Evolutionary conservation across 2,888 invertebrate genomes (phyloP).

Genomic region (Lycocerus yunnanus): DNA sequence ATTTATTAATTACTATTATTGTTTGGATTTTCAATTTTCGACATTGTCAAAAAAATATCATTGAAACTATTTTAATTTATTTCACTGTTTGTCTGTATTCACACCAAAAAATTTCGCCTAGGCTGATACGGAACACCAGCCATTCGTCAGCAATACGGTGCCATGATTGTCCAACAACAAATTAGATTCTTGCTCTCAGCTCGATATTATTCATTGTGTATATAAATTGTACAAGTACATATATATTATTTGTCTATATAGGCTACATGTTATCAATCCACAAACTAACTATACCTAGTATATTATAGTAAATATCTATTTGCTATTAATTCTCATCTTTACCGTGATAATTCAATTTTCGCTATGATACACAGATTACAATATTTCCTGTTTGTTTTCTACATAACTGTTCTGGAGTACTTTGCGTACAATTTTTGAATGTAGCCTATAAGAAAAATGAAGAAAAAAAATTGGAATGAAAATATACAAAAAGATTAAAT

Average conservation of each 20-base stretch:
- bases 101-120: constrained; percentile 43
- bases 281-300: not conserved
- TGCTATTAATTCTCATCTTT: not conserved
- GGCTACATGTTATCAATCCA: not conserved
- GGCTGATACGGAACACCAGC: constrained; percentile 37
- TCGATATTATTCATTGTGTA: not conserved
- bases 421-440: not conserved
- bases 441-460: not conserved
- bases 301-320: not conserved
- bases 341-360: not conserved
- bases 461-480: not conserved
- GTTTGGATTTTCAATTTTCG: constrained; percentile 45
- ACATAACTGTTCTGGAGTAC: not conserved
- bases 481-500: not conserved
- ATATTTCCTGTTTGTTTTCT: not conserved
- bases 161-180: constrained; percentile 46
- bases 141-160: constrained; percentile 49
- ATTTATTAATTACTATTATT: constrained; percentile 35
- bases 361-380: not conserved
- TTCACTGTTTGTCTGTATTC: constrained; percentile 37
- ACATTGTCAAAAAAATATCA: constrained; percentile 43
- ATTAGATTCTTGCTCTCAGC: constrained; percentile 20
- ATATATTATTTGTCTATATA: not conserved
- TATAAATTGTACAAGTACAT: not conserved
- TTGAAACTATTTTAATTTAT: constrained; percentile 23